Evolutionary conservation across 2,888 invertebrate genomes (phyloP).

Genomic region (Ypsolopha scabrella): DNA sequence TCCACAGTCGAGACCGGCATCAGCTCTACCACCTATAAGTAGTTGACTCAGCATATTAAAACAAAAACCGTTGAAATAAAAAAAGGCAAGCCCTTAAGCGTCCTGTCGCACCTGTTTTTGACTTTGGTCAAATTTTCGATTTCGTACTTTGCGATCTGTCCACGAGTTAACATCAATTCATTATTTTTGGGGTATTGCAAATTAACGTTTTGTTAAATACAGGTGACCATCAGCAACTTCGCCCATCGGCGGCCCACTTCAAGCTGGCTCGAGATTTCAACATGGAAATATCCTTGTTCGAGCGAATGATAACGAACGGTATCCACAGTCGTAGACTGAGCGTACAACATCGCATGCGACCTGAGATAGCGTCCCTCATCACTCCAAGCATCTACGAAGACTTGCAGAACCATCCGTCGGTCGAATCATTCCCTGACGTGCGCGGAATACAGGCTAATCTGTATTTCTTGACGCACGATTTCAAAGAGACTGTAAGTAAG

Average conservation of each 20-base stretch:
- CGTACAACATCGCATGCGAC: slow-evolving; percentile 85
- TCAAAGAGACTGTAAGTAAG: slow-evolving; percentile 62
- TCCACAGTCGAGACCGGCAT: too few species aligned
- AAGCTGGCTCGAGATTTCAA: slow-evolving; percentile 73
- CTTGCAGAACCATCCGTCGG: slow-evolving; percentile 72
- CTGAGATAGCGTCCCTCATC: slow-evolving; percentile 63
- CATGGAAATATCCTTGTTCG: slow-evolving; percentile 84
- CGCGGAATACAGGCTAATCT: slow-evolving; percentile 72
- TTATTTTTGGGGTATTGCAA: too few species aligned
- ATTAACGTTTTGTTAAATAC: slow-evolving; percentile 3
- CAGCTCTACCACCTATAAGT: too few species aligned
- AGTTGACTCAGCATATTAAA: too few species aligned
- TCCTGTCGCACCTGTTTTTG: too few species aligned
- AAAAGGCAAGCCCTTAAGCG: too few species aligned
- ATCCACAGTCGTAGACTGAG: slow-evolving; percentile 71
- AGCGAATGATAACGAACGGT: slow-evolving; percentile 79
- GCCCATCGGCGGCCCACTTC: slow-evolving; percentile 78
- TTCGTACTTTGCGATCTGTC: too few species aligned
- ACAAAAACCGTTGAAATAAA: too few species aligned
- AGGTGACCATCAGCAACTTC: slow-evolving; percentile 86
- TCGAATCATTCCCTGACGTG: slow-evolving; percentile 67
- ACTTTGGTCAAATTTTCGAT: too few species aligned
- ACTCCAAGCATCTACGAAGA: slow-evolving; percentile 78
- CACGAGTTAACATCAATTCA: too few species aligned
- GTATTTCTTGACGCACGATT: slow-evolving; percentile 76